phyloP scores from a whole-genome alignment of 2,888 invertebrate genomes.

The Dione juno region DNA sequence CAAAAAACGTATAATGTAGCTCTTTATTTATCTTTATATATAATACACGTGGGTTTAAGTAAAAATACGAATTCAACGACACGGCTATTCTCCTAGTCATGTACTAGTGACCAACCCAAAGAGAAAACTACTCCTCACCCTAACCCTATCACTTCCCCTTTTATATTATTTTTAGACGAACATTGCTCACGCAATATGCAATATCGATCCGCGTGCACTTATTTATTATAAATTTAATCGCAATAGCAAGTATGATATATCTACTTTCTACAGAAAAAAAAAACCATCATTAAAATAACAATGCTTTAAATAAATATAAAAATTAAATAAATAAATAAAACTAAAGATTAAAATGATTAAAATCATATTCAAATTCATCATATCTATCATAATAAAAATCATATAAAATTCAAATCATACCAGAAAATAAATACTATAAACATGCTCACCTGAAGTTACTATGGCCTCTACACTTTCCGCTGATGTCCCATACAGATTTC shows the following conservation, averaged over 20 bases:
- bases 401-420: not conserved
- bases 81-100: no score
- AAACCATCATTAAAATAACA: not conserved
- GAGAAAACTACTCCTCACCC: not conserved
- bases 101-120: not conserved
- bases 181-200: not conserved
- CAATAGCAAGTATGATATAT: conserved; percentile 3
- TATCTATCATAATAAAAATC: no score
- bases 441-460: conserved; percentile 86
- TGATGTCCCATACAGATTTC: conserved; percentile 96
- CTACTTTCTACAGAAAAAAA: not conserved
- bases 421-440: not conserved
- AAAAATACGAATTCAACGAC: no score
- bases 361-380: no score
- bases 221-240: conserved; percentile 3
- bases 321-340: not conserved
- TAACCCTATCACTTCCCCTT: not conserved
- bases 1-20: not conserved
- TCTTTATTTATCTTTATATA: not conserved
- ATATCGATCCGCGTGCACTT: not conserved
- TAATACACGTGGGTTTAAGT: no score
- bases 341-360: no score
- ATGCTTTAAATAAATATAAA: not conserved
- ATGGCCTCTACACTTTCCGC: conserved; percentile 94
- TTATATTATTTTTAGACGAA: not conserved